phyloP scores from a whole-genome alignment of 2,113 vertebrate species.

The Protobothrops mucrosquamatus region DNA sequence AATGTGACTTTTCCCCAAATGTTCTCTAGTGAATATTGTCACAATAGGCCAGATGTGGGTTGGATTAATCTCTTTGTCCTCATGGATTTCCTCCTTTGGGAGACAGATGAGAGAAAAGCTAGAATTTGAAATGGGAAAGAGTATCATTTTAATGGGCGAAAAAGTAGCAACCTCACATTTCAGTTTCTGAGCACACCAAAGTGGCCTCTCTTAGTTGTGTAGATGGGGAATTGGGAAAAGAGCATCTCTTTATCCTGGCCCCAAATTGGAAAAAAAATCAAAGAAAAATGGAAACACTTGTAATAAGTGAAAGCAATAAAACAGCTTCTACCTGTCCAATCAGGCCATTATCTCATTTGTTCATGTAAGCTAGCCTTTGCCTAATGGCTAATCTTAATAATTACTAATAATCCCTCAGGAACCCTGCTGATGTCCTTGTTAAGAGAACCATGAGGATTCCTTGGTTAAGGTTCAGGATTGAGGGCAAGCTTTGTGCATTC shows the following conservation, averaged over 20 bases:
- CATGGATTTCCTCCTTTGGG: neutral
- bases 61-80: neutral
- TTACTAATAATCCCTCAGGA: conserved; percentile 8
- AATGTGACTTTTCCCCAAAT: conserved; percentile 52
- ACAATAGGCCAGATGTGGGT: conserved; percentile 26
- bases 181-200: neutral
- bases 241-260: neutral
- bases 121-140: neutral
- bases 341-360: conserved; percentile 31
- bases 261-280: conserved; percentile 21
- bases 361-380: neutral
- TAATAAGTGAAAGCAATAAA: conserved; percentile 54
- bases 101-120: neutral
- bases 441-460: neutral
- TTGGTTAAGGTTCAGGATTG: neutral
- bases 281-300: neutral
- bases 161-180: neutral
- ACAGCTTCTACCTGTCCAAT: conserved; percentile 17
- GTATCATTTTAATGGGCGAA: neutral
- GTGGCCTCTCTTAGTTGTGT: conserved; percentile 2
- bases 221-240: neutral
- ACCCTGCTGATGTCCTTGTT: neutral
- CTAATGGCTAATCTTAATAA: neutral
- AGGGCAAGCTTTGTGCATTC: neutral
- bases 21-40: conserved; percentile 44